Evolutionary conservation across 1,140 invertebrate species (phyloP).

Genomic region (Drosophila insularis): DNA sequence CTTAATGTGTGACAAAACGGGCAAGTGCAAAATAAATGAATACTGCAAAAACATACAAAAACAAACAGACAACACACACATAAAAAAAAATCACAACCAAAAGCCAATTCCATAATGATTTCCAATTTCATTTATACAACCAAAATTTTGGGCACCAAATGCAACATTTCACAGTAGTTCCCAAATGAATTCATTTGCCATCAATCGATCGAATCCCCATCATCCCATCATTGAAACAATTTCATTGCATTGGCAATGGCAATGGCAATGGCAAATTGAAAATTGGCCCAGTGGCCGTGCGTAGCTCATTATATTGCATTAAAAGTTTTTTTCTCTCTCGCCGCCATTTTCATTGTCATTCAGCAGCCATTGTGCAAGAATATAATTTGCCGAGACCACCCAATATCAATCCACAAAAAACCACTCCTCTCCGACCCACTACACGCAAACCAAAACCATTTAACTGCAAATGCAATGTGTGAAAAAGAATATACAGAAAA

Average conservation of each 20-base stretch:
- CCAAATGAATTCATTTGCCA: constrained; percentile 4
- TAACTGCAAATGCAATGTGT: constrained; percentile 36
- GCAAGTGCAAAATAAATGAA: neutral
- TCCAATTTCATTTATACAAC: constrained; percentile 13
- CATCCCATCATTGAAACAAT: neutral
- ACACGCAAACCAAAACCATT: neutral
- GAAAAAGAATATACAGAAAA: neutral
- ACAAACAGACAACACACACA: too few species aligned
- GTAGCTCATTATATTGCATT: constrained; percentile 57
- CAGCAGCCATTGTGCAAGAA: constrained; percentile 39
- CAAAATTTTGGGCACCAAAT: constrained; percentile 3
- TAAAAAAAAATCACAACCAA: neutral
- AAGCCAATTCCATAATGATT: constrained; percentile 14
- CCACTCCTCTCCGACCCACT: neutral
- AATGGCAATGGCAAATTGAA: constrained; percentile 30
- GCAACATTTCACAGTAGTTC: neutral
- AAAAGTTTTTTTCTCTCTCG: constrained; percentile 30
- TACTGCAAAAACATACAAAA: too few species aligned
- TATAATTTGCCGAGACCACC: constrained; percentile 45
- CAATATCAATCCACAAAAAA: constrained; percentile 33
- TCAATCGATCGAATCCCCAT: neutral
- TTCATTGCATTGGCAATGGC: neutral
- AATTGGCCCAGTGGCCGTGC: constrained; percentile 31
- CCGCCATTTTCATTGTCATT: constrained; percentile 7
- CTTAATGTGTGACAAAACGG: neutral